These are phyloP conservation scores for Peucedramus taeniatus DNA, from an alignment of 2,113 vertebrate genomes.

Conservation along the genomic window DNA sequence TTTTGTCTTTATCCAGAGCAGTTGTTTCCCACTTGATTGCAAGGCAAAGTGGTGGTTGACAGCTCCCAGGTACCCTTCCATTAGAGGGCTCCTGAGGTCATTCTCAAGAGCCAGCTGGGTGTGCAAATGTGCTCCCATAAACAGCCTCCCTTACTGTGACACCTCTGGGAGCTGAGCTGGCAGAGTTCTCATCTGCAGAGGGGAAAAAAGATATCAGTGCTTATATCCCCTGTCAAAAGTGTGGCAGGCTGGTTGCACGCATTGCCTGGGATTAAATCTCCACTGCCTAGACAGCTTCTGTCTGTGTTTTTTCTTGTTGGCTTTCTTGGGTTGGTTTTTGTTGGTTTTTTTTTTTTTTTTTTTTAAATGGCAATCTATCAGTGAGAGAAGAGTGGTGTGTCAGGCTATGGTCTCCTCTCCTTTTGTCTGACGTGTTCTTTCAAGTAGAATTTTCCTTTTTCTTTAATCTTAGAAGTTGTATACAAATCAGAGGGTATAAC, in stretches of 20 bases:
- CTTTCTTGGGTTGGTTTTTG: too few species aligned
- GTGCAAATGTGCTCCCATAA: background rate
- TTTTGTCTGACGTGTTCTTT: background rate
- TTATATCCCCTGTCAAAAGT: background rate
- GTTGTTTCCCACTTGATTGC: background rate
- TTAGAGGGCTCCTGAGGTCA: background rate
- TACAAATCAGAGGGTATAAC: background rate
- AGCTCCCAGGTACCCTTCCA: background rate
- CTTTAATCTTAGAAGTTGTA: background rate
- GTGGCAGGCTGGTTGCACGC: background rate
- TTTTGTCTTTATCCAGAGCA: background rate
- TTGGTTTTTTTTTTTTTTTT: background rate
- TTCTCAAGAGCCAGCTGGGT: background rate
- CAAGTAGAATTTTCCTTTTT: slow-evolving; percentile 1
- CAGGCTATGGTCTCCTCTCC: background rate
- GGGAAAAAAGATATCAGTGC: background rate
- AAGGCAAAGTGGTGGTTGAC: background rate
- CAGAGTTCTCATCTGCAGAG: background rate
- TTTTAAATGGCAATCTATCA: background rate
- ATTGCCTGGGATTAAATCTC: background rate
- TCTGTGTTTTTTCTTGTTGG: background rate
- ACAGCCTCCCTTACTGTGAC: background rate
- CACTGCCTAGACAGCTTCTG: background rate
- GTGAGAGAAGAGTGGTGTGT: background rate
- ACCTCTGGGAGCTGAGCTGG: background rate